Evolutionary conservation across 2,888 invertebrate species (phyloP).

Genomic region (Cephonodes hylas): DNA sequence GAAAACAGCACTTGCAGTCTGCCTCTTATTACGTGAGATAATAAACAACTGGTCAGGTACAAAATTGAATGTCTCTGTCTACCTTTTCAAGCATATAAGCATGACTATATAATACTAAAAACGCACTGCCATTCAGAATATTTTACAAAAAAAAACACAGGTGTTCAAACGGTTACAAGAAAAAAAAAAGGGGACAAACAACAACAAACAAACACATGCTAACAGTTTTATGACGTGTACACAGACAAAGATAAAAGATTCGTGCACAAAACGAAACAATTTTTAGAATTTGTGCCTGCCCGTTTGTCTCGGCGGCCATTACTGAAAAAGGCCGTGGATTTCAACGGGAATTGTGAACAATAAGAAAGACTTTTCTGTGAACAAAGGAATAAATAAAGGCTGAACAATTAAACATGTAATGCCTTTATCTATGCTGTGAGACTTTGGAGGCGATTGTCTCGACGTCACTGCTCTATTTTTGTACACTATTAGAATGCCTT

Average conservation of each 20-base stretch:
- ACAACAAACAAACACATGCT: neutral
- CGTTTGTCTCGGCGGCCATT: neutral
- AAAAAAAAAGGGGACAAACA: no score
- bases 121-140: no score
- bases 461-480: neutral
- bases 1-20: no score
- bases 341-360: neutral
- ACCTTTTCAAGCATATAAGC: no score
- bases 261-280: neutral
- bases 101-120: no score
- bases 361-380: neutral
- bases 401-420: neutral
- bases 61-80: no score
- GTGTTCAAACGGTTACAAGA: no score
- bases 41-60: no score
- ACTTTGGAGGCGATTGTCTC: neutral
- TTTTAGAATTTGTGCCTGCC: neutral
- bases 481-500: neutral
- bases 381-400: neutral
- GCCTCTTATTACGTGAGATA: no score
- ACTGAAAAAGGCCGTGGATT: constrained; percentile 4
- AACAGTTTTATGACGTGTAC: neutral
- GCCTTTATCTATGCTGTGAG: neutral
- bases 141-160: no score
- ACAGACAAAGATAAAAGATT: neutral